These are phyloP conservation scores for Drosophila dunni DNA, from an alignment of 1,140 invertebrate species.

Conservation along the genomic window DNA sequence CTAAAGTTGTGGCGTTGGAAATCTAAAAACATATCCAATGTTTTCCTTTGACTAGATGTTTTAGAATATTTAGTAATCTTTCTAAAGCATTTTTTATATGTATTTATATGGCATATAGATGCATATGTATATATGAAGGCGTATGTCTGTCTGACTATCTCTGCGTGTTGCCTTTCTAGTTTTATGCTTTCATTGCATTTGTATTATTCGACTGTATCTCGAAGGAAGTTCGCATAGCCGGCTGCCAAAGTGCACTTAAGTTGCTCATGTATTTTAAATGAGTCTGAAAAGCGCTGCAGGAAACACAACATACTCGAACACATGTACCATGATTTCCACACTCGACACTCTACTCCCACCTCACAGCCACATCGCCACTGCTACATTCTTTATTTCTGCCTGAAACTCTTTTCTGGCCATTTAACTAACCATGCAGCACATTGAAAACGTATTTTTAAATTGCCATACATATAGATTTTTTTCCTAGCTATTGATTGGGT, in stretches of 20 bases:
- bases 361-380: background rate
- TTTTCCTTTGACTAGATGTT: constrained; percentile 6
- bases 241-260: constrained; percentile 83
- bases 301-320: constrained; percentile 62
- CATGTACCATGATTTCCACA: constrained; percentile 38
- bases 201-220: constrained; percentile 74
- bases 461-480: constrained; percentile 35
- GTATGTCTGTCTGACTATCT: constrained; percentile 37
- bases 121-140: background rate
- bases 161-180: constrained; percentile 68
- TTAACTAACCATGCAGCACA: constrained; percentile 45
- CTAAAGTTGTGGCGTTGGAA: constrained; percentile 47
- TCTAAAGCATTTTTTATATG: constrained; percentile 39
- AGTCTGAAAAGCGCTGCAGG: constrained; percentile 80
- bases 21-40: constrained; percentile 51
- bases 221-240: constrained; percentile 72
- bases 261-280: constrained; percentile 84
- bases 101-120: too few species aligned
- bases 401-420: constrained; percentile 37
- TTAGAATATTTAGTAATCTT: constrained; percentile 29
- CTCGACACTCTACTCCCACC: background rate
- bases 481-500: constrained; percentile 68
- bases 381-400: background rate
- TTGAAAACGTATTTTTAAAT: constrained; percentile 24
- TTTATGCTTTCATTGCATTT: constrained; percentile 81